phyloP scores from a whole-genome alignment of 2,797 vertebrate genomes.

The Pristis pectinata region DNA sequence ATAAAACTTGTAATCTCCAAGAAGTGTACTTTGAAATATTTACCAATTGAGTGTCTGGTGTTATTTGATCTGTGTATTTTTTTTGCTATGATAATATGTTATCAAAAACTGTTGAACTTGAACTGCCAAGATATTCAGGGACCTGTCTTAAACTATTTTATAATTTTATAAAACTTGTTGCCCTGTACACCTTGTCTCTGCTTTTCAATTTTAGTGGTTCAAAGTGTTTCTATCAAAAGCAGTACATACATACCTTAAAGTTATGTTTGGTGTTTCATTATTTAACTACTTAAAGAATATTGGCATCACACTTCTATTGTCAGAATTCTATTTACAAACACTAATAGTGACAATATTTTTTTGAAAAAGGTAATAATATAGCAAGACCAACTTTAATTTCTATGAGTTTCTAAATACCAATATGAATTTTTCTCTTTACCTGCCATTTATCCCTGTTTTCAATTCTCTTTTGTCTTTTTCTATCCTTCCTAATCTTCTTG shows the following conservation, averaged over 20 bases:
- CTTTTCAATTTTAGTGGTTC: not conserved
- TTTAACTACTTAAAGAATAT: not conserved
- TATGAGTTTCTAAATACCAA: not conserved
- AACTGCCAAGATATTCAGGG: not conserved
- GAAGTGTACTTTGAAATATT: not conserved
- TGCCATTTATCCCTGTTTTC: not conserved
- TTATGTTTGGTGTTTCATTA: slow-evolving; percentile 1
- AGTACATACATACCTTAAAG: not conserved
- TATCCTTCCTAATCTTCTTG: not conserved
- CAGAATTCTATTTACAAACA: not conserved
- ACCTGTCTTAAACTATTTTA: not conserved
- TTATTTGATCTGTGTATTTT: not conserved
- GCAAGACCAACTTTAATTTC: not conserved
- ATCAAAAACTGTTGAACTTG: not conserved
- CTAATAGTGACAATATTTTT: not conserved
- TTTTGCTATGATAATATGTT: not conserved
- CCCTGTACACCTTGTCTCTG: not conserved
- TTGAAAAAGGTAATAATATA: not conserved
- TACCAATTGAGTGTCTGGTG: not conserved
- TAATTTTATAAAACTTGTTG: not conserved
- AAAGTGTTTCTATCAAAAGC: not conserved
- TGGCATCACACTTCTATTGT: not conserved
- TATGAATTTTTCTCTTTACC: not conserved
- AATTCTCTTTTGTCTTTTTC: not conserved
- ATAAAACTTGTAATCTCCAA: not conserved